Evolutionary conservation across 2,113 vertebrate species (phyloP).

Genomic region (Heloderma charlesbogerti): DNA sequence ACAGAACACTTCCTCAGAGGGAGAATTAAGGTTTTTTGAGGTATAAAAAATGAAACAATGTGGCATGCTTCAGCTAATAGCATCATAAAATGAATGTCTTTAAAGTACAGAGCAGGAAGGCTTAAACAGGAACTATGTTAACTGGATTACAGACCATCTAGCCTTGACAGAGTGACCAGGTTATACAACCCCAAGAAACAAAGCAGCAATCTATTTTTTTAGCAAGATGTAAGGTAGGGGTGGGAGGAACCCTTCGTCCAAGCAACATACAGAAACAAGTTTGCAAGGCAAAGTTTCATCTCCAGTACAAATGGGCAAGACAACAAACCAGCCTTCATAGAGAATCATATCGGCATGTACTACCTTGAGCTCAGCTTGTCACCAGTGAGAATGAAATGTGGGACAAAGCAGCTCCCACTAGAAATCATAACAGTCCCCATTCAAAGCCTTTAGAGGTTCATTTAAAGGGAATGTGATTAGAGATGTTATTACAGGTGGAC

Average conservation of each 20-base stretch:
- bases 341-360: not conserved
- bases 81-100: not conserved
- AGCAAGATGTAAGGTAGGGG: not conserved
- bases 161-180: not conserved
- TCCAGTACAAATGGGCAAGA: not conserved
- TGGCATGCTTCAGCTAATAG: not conserved
- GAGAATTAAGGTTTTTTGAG: not conserved
- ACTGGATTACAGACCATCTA: not conserved
- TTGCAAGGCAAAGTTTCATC: not conserved
- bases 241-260: not conserved
- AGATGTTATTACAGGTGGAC: slow-evolving; percentile 75
- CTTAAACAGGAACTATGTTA: not conserved
- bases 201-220: not conserved
- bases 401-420: not conserved
- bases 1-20: not conserved
- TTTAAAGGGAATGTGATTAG: slow-evolving; percentile 10
- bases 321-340: not conserved
- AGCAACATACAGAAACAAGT: not conserved
- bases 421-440: slow-evolving; percentile 60
- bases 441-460: slow-evolving; percentile 37
- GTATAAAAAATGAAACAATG: not conserved
- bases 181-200: not conserved
- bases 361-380: not conserved
- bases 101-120: not conserved
- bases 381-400: not conserved